These are phyloP conservation scores for Lampris megalopsis DNA, from an alignment of 2,113 vertebrate species.

Conservation along the genomic window DNA sequence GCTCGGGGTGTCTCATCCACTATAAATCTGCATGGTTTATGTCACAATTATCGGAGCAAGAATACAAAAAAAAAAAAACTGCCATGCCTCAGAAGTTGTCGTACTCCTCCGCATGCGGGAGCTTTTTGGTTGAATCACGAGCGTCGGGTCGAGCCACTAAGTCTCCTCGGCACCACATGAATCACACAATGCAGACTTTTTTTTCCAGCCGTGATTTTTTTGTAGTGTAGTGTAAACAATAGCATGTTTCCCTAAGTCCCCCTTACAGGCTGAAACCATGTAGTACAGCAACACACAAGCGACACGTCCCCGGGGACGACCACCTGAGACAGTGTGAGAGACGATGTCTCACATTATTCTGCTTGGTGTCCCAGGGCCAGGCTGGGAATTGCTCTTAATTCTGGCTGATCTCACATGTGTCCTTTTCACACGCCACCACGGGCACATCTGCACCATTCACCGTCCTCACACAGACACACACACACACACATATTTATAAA, in stretches of 20 bases:
- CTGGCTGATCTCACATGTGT: slow-evolving; percentile 73
- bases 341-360: slow-evolving; percentile 79
- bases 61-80: background rate
- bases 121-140: background rate
- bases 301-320: slow-evolving; percentile 65
- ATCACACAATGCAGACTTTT: slow-evolving; percentile 4
- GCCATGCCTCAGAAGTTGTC: background rate
- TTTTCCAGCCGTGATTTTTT: background rate
- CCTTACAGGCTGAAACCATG: slow-evolving; percentile 47
- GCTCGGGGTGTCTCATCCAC: slow-evolving; percentile 72
- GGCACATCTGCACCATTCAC: slow-evolving; percentile 55
- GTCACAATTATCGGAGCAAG: slow-evolving; percentile 53
- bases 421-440: slow-evolving; percentile 63
- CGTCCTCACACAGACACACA: background rate
- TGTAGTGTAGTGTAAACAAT: slow-evolving; percentile 5
- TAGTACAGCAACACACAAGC: slow-evolving; percentile 67
- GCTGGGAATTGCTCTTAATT: slow-evolving; percentile 71
- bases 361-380: slow-evolving; percentile 65
- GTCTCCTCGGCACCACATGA: background rate
- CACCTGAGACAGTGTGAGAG: slow-evolving; percentile 74
- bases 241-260: slow-evolving; percentile 21
- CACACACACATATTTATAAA: background rate
- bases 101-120: slow-evolving; percentile 6
- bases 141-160: background rate
- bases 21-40: slow-evolving; percentile 76